A percentile compares a stretch with the other conserved stretches of the same genome.
phyloP scores from a whole-genome alignment of 1,140 invertebrate genomes.

The Agraylea sexmaculata region DNA sequence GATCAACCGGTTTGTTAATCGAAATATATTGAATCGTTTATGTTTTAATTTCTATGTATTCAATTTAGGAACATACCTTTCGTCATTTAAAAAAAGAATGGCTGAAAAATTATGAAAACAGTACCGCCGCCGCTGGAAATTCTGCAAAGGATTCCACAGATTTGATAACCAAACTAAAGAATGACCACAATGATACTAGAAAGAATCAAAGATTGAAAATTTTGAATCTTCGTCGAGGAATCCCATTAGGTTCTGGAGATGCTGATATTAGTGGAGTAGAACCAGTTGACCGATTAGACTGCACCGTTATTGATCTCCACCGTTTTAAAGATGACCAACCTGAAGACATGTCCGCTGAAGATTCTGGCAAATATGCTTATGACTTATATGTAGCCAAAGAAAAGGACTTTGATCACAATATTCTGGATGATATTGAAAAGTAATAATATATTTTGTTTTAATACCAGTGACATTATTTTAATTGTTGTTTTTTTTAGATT shows the following conservation, averaged over 20 bases:
- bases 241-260: constrained; percentile 12
- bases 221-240: constrained; percentile 17
- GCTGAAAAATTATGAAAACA: constrained; percentile 9
- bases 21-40: not conserved
- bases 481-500: constrained; percentile 3
- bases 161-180: constrained; percentile 11
- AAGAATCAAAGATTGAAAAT: constrained; percentile 16
- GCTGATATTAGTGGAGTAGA: constrained; percentile 25
- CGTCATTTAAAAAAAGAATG: constrained; percentile 10
- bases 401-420: constrained; percentile 39
- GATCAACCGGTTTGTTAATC: constrained; percentile 28
- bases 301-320: constrained; percentile 32
- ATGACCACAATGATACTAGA: constrained; percentile 11
- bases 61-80: constrained; percentile 15
- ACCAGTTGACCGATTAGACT: constrained; percentile 21
- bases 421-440: constrained; percentile 41
- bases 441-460: constrained; percentile 21
- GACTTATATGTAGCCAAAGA: constrained; percentile 42
- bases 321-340: constrained; percentile 23
- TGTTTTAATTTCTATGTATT: not conserved
- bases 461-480: constrained; percentile 17
- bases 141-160: constrained; percentile 10
- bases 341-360: constrained; percentile 12
- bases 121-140: constrained; percentile 3
- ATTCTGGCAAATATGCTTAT: constrained; percentile 37